These are phyloP conservation scores for Parotocinclus haroldoi DNA, from an alignment of 2,797 vertebrate species.

Conservation along the genomic window DNA sequence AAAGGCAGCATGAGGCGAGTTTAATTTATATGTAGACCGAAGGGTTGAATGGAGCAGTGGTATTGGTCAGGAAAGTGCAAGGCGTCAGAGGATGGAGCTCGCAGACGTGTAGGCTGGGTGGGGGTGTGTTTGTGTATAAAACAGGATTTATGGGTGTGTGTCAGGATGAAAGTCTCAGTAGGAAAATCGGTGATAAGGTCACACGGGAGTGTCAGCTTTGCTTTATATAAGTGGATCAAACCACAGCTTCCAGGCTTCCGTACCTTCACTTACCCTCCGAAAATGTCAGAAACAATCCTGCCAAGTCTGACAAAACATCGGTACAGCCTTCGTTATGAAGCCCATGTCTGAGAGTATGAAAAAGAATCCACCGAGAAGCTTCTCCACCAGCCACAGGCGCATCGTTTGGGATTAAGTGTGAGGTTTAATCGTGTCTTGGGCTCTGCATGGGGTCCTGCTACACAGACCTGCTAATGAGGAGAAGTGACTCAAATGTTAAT, in stretches of 20 bases:
- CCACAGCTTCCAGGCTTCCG: not conserved
- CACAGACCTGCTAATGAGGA: constrained; percentile 57
- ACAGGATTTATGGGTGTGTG: constrained; percentile 26
- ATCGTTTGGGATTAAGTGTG: constrained; percentile 50
- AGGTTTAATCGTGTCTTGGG: constrained; percentile 34
- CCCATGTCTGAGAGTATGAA: not conserved
- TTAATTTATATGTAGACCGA: constrained; percentile 56
- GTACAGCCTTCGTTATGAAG: not conserved
- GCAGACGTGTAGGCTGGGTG: constrained; percentile 8
- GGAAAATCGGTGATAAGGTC: constrained; percentile 47
- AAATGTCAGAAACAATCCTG: not conserved
- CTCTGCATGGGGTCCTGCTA: constrained; percentile 51
- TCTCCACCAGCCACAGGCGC: constrained; percentile 8
- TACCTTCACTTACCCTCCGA: not conserved
- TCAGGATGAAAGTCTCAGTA: constrained; percentile 30
- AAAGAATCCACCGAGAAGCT: not conserved
- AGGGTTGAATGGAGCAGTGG: constrained; percentile 29
- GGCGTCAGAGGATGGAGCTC: constrained; percentile 16
- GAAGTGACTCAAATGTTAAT: constrained; percentile 79
- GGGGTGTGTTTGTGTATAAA: constrained; percentile 20
- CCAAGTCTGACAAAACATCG: not conserved
- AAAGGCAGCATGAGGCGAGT: not conserved
- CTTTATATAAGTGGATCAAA: constrained; percentile 1
- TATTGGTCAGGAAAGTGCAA: constrained; percentile 61
- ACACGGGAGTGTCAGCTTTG: constrained; percentile 24